phyloP scores from a whole-genome alignment of 1,140 invertebrate species.

The Leguminivora glycinivorella region DNA sequence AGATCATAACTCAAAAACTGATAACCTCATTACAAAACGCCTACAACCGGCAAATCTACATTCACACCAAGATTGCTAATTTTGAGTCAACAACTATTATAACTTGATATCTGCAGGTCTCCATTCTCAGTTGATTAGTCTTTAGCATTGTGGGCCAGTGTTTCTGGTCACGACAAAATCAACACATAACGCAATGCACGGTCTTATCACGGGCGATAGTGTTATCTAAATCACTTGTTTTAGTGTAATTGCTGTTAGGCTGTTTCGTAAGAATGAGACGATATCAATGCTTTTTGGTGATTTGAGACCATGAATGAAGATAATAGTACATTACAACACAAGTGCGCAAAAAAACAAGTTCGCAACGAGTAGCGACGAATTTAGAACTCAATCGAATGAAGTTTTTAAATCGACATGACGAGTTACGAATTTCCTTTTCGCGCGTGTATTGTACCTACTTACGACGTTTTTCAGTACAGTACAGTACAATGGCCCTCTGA shows the following conservation, averaged over 20 bases:
- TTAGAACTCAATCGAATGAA: neutral
- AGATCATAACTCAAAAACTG: constrained; percentile 5
- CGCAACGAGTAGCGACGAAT: too few species aligned
- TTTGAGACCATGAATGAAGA: neutral
- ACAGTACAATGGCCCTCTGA: too few species aligned
- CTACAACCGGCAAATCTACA: constrained; percentile 5
- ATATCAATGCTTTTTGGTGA: neutral
- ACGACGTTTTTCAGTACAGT: too few species aligned
- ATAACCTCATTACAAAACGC: constrained; percentile 13
- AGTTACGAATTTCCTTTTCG: too few species aligned
- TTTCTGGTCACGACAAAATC: constrained; percentile 9
- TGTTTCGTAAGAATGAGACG: constrained; percentile 28
- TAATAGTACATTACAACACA: too few species aligned
- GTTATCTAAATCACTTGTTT: constrained; percentile 55
- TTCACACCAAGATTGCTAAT: constrained; percentile 18
- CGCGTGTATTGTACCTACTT: too few species aligned
- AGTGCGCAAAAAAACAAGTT: too few species aligned
- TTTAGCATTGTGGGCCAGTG: neutral
- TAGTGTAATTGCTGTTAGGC: constrained; percentile 47
- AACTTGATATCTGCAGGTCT: neutral
- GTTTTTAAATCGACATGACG: neutral
- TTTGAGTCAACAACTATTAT: constrained; percentile 1
- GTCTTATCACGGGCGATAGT: constrained; percentile 22
- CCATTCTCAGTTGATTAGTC: neutral
- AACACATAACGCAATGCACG: constrained; percentile 29